Conservation (phyloP, 1,140 invertebrate genomes). For the Drosophila bocki region DNA sequence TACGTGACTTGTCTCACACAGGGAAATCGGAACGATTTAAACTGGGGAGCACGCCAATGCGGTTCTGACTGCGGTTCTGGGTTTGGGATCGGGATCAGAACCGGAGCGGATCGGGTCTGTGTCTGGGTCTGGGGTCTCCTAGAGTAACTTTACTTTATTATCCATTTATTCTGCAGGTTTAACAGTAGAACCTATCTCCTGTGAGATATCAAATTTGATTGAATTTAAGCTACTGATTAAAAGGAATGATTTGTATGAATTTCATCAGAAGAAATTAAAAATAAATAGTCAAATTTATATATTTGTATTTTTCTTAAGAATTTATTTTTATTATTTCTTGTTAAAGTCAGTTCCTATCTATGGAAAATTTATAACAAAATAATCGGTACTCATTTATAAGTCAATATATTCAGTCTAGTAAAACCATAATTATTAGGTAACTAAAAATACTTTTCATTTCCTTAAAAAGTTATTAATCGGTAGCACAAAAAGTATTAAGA, state of each 20-base stretch:
- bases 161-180: constrained; percentile 10
- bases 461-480: background rate
- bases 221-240: background rate
- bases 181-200: background rate
- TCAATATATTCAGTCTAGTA: background rate
- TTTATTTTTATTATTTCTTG: background rate
- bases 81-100: constrained; percentile 15
- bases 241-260: background rate
- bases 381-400: too few relatives aligned
- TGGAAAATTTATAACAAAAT: background rate
- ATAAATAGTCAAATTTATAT: background rate
- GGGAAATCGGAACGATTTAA: constrained; percentile 45
- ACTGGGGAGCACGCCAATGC: constrained; percentile 42
- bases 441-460: background rate
- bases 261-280: background rate
- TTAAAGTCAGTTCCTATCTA: background rate
- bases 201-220: too few relatives aligned
- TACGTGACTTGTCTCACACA: constrained; percentile 81
- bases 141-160: constrained; percentile 27
- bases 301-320: background rate
- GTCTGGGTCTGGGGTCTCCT: constrained; percentile 18
- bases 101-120: constrained; percentile 27
- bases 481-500: constrained; percentile 8
- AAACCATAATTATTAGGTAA: background rate
- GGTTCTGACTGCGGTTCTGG: constrained; percentile 26